phyloP scores from a whole-genome alignment of 1,140 invertebrate genomes.

The Tyrophagus putrescentiae region DNA sequence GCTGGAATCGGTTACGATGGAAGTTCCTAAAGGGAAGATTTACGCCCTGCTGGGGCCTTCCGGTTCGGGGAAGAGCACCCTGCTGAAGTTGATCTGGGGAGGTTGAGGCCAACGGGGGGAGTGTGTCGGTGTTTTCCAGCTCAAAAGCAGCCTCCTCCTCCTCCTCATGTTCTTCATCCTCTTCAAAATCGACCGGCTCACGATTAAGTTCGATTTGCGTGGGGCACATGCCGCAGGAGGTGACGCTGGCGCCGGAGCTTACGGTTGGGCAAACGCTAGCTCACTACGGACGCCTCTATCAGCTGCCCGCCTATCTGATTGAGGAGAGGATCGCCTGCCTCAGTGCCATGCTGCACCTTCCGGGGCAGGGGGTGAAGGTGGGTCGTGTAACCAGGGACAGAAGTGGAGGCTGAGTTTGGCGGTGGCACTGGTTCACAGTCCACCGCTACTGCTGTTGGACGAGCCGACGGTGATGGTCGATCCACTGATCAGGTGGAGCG shows the following conservation, averaged over 20 bases:
- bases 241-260: conserved; percentile 33
- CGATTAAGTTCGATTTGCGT: conserved; percentile 33
- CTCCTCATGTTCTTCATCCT: too few species aligned
- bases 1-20: conserved; percentile 22
- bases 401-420: conserved; percentile 80
- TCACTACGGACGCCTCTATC: conserved; percentile 56
- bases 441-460: conserved; percentile 84
- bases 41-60: conserved; percentile 19
- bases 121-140: too few species aligned
- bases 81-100: conserved; percentile 24
- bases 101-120: too few species aligned
- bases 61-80: conserved; percentile 24
- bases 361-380: conserved; percentile 44
- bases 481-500: conserved; percentile 65
- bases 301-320: conserved; percentile 44
- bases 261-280: conserved; percentile 33
- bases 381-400: conserved; percentile 71
- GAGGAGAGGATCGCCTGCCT: conserved; percentile 62
- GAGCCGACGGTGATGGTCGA: conserved; percentile 48
- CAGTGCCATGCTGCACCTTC: conserved; percentile 69
- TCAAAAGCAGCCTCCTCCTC: too few species aligned
- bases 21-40: conserved; percentile 25
- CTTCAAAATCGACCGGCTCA: too few species aligned
- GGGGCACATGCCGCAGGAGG: conserved; percentile 38
- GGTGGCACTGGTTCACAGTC: conserved; percentile 78